Conservation (phyloP, 2,888 invertebrate species). For the Heliconius ethilla region DNA sequence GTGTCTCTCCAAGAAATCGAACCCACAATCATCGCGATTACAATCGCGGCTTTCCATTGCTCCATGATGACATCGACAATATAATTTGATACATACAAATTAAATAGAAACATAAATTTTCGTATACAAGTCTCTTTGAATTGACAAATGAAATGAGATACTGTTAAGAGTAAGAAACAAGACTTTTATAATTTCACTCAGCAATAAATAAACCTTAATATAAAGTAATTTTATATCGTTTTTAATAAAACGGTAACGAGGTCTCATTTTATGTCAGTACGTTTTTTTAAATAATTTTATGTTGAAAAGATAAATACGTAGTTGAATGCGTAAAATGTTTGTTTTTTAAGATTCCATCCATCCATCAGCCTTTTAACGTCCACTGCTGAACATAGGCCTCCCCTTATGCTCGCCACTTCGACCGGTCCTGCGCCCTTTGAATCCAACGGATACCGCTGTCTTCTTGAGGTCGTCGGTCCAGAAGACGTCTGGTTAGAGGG, state of each 20-base stretch:
- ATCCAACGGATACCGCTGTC: too few species aligned
- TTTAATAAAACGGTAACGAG: background rate
- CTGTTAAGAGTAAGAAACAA: background rate
- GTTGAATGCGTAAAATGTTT: too few species aligned
- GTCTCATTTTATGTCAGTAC: background rate
- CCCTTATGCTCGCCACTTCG: too few species aligned
- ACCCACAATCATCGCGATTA: background rate
- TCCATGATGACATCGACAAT: background rate
- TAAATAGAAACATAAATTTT: background rate
- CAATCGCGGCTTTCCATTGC: background rate
- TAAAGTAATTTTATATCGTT: conserved; percentile 1
- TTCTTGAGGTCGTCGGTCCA: too few species aligned
- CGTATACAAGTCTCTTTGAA: background rate
- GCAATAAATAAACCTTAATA: conserved; percentile 13
- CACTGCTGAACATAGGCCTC: too few species aligned
- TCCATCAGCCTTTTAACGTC: too few species aligned
- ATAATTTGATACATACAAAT: background rate
- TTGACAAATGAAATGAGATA: conserved; percentile 4
- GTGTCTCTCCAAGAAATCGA: background rate
- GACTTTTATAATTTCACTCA: conserved; percentile 2
- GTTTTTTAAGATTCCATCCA: too few species aligned
- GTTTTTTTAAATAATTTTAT: background rate
- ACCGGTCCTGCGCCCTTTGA: too few species aligned
- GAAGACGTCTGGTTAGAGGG: too few species aligned
- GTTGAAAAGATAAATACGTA: background rate